Conservation (phyloP, 2,888 invertebrate genomes). For the Ornithoptera alexandrae region DNA sequence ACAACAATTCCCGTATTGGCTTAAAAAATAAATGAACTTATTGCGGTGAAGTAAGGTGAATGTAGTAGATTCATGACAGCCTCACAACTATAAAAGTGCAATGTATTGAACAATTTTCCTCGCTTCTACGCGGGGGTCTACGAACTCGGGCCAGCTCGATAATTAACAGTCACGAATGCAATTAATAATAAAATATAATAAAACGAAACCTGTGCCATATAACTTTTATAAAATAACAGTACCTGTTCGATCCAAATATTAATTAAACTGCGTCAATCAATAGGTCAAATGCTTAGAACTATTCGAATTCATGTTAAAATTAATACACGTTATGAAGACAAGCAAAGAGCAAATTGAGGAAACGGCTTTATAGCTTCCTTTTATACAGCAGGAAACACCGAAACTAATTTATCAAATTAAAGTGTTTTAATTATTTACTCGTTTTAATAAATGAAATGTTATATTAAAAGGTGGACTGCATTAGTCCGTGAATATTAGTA, state of each 20-base stretch:
- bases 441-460: too few species aligned
- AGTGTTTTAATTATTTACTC: too few species aligned
- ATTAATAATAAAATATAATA: slow-evolving; percentile 56
- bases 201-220: slow-evolving; percentile 38
- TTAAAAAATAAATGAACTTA: slow-evolving; percentile 19
- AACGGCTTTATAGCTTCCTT: neutral
- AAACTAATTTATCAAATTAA: too few species aligned
- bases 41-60: neutral
- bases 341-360: neutral
- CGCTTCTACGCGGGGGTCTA: slow-evolving; percentile 17
- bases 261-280: neutral
- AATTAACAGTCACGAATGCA: slow-evolving; percentile 42
- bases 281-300: neutral
- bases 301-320: neutral
- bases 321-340: neutral
- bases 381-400: neutral
- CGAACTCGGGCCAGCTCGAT: slow-evolving; percentile 26
- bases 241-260: neutral
- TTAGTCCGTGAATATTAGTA: too few species aligned
- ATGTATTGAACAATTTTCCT: slow-evolving; percentile 25
- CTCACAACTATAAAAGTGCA: slow-evolving; percentile 22
- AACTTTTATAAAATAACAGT: neutral
- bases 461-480: too few species aligned
- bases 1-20: slow-evolving; percentile 1
- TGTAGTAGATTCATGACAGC: slow-evolving; percentile 10